These are phyloP conservation scores for Saccostrea echinata DNA, from an alignment of 1,140 invertebrate species.

Conservation along the genomic window DNA sequence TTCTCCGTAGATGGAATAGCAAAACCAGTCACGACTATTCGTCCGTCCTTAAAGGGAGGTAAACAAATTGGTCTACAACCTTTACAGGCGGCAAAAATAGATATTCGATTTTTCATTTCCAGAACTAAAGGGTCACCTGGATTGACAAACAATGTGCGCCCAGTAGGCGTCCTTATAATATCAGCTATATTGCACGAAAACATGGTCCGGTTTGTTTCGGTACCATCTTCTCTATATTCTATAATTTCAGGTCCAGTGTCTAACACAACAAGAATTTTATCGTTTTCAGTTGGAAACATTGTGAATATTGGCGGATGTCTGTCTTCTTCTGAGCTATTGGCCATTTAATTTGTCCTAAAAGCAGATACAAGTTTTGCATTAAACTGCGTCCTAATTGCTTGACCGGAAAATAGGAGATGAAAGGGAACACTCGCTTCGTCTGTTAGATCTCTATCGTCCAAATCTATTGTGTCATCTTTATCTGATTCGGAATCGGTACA, in stretches of 20 bases:
- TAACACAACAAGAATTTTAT: not conserved
- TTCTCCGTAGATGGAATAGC: no score
- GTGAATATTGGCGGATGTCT: not conserved
- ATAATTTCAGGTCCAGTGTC: constrained; percentile 1
- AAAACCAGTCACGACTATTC: not conserved
- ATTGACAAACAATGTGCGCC: not conserved
- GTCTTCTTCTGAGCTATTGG: not conserved
- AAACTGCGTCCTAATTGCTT: not conserved
- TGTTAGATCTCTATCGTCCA: constrained; percentile 1
- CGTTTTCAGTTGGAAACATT: not conserved
- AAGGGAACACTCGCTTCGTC: constrained; percentile 3
- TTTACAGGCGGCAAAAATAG: not conserved
- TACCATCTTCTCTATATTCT: not conserved
- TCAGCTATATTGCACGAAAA: not conserved
- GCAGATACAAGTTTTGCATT: not conserved
- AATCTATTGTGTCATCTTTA: not conserved
- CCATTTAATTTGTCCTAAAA: not conserved
- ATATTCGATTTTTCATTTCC: not conserved
- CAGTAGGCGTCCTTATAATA: not conserved
- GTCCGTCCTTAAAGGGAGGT: not conserved
- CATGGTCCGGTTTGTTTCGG: not conserved
- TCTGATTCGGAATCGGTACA: not conserved
- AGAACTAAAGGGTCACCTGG: not conserved
- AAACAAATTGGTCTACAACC: not conserved
- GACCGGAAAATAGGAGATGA: not conserved